Evolutionary conservation across 2,797 vertebrate genomes (phyloP).

Genomic region (Gorsachius magnificus): DNA sequence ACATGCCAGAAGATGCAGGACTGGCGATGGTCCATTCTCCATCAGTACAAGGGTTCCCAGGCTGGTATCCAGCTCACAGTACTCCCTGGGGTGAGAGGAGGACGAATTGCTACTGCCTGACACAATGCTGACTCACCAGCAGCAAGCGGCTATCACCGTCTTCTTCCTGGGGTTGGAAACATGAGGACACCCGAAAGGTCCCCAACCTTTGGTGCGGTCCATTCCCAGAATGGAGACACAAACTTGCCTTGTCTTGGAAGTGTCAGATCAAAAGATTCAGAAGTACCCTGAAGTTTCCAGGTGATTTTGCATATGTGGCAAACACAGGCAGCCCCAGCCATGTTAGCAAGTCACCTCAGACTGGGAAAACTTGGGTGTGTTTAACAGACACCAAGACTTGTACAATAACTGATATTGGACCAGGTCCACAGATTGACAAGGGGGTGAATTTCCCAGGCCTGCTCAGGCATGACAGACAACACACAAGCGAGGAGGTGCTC

Average conservation of each 20-base stretch:
- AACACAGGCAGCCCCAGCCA: background rate
- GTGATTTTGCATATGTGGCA: background rate
- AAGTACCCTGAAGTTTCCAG: background rate
- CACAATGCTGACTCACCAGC: background rate
- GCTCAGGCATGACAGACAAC: background rate
- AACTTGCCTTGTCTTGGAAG: background rate
- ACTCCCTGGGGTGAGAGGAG: background rate
- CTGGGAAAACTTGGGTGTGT: background rate
- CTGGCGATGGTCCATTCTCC: background rate
- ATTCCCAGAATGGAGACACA: background rate
- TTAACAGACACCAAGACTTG: background rate
- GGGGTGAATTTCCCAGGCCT: background rate
- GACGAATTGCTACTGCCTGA: background rate
- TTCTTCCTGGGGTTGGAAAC: background rate
- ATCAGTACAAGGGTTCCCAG: background rate
- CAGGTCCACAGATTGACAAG: rapidly evolving
- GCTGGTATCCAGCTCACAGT: background rate
- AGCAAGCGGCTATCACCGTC: background rate
- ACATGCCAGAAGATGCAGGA: rapidly evolving
- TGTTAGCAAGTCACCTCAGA: rapidly evolving
- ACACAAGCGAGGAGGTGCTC: background rate
- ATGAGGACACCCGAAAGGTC: background rate
- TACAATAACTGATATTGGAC: background rate
- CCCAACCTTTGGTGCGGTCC: background rate
- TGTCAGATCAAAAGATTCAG: background rate